Evolutionary conservation across 2,888 invertebrate genomes (phyloP).

Genomic region (Trimorus sp.): DNA sequence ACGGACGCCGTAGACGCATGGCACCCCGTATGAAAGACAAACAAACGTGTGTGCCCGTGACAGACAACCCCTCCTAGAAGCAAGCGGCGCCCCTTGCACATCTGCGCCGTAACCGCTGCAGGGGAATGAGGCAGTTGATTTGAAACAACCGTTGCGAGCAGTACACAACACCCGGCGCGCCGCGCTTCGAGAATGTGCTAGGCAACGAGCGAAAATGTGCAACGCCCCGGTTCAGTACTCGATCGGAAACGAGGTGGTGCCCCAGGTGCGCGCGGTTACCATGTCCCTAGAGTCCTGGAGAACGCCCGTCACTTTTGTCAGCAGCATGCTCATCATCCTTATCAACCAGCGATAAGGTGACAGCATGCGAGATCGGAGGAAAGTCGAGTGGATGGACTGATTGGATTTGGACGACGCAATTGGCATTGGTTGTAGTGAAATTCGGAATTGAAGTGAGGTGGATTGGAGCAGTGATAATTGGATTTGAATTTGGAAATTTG

Average conservation of each 20-base stretch:
- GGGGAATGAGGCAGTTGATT: slow-evolving; percentile 75
- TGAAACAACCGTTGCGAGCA: slow-evolving; percentile 72
- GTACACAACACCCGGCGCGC: slow-evolving; percentile 43
- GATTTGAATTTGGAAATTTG: too few relatives aligned
- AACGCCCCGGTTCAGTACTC: slow-evolving; percentile 38
- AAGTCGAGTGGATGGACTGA: not conserved
- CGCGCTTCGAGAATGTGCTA: slow-evolving; percentile 17
- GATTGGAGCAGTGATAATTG: too few relatives aligned
- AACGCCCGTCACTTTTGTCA: slow-evolving; percentile 71
- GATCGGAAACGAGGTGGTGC: slow-evolving; percentile 51
- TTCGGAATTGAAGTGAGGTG: too few relatives aligned
- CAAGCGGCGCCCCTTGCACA: slow-evolving; percentile 73
- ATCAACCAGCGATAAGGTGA: slow-evolving; percentile 46
- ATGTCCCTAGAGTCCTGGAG: slow-evolving; percentile 75
- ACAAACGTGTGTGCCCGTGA: slow-evolving; percentile 76
- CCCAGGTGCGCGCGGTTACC: slow-evolving; percentile 69
- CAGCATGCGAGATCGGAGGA: slow-evolving; percentile 19
- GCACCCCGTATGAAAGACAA: slow-evolving; percentile 70
- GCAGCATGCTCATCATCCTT: slow-evolving; percentile 73
- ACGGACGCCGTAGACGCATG: slow-evolving; percentile 49
- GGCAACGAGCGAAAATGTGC: slow-evolving; percentile 57
- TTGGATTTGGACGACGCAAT: not conserved
- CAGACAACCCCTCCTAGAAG: slow-evolving; percentile 77
- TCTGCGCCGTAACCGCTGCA: slow-evolving; percentile 75
- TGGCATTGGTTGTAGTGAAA: too few relatives aligned